These are phyloP conservation scores for Chrysodeixis includens DNA, from an alignment of 2,888 invertebrate genomes.

Conservation along the genomic window DNA sequence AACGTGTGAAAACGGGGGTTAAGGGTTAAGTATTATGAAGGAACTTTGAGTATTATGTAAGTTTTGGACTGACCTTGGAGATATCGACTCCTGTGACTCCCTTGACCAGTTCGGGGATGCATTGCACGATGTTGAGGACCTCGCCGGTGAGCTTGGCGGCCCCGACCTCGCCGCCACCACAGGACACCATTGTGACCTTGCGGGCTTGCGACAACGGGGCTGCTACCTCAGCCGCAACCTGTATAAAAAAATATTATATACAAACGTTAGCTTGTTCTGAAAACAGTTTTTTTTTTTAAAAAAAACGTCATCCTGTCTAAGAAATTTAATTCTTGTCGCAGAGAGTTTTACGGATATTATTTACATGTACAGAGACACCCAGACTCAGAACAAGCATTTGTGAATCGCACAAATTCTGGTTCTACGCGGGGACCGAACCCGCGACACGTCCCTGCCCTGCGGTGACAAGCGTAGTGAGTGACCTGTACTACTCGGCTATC, in stretches of 20 bases:
- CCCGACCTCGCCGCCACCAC: conserved; percentile 96
- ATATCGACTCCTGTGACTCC: conserved; percentile 98
- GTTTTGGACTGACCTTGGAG: conserved; percentile 89
- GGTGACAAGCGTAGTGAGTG: no score
- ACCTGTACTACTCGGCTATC: no score
- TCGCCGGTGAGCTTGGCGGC: conserved; percentile 98
- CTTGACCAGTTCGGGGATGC: conserved; percentile 97
- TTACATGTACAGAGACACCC: no score
- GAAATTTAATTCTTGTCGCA: no score
- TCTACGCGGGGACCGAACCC: no score
- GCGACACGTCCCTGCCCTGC: no score
- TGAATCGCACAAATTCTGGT: no score
- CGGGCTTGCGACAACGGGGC: conserved; percentile 98
- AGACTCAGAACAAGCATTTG: no score
- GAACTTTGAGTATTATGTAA: not conserved
- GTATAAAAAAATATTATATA: conserved; percentile 13
- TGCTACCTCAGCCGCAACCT: conserved; percentile 99
- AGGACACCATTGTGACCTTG: conserved; percentile 98
- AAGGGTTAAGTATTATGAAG: not conserved
- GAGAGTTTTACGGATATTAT: no score
- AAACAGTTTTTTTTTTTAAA: no score
- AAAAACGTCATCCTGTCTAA: no score
- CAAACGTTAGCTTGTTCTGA: not conserved
- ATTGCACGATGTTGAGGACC: conserved; percentile 97
- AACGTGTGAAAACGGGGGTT: no score